These are phyloP conservation scores for Lepidochitona cinerea DNA, from an alignment of 2,888 invertebrate species.

Conservation along the genomic window DNA sequence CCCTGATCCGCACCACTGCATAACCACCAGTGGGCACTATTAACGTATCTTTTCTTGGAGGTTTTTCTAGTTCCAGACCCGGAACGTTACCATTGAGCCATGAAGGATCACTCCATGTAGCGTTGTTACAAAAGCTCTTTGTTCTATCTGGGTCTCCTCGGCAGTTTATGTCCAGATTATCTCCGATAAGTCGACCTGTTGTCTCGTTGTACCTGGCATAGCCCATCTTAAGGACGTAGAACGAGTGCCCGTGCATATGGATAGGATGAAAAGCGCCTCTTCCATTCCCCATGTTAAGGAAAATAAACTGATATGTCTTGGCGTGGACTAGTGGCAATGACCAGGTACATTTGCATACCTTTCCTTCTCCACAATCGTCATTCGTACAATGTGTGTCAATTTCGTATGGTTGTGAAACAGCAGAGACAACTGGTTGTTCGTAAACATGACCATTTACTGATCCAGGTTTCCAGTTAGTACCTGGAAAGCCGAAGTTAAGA, in stretches of 20 bases:
- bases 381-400: constrained; percentile 42
- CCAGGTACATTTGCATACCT: constrained; percentile 50
- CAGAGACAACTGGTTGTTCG: constrained; percentile 37
- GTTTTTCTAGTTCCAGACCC: constrained; percentile 43
- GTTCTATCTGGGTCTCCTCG: constrained; percentile 29
- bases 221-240: constrained; percentile 61
- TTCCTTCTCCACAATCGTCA: constrained; percentile 35
- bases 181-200: constrained; percentile 27
- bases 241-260: constrained; percentile 64
- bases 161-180: constrained; percentile 45
- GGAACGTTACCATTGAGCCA: constrained; percentile 54
- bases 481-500: constrained; percentile 58
- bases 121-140: constrained; percentile 51
- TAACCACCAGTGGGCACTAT: constrained; percentile 65
- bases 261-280: constrained; percentile 57
- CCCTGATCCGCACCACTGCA: constrained; percentile 59
- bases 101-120: constrained; percentile 48
- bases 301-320: constrained; percentile 53
- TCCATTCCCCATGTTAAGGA: constrained; percentile 53
- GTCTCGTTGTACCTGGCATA: constrained; percentile 30
- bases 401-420: constrained; percentile 44
- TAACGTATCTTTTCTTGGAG: constrained; percentile 61
- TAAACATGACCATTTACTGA: constrained; percentile 49
- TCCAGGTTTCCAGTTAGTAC: constrained; percentile 36
- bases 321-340: constrained; percentile 39